A percentile compares a stretch with the other conserved stretches of the same genome.
These are phyloP conservation scores for Turdus rufiventris DNA, from an alignment of 2,113 vertebrate species.

Conservation along the genomic window DNA sequence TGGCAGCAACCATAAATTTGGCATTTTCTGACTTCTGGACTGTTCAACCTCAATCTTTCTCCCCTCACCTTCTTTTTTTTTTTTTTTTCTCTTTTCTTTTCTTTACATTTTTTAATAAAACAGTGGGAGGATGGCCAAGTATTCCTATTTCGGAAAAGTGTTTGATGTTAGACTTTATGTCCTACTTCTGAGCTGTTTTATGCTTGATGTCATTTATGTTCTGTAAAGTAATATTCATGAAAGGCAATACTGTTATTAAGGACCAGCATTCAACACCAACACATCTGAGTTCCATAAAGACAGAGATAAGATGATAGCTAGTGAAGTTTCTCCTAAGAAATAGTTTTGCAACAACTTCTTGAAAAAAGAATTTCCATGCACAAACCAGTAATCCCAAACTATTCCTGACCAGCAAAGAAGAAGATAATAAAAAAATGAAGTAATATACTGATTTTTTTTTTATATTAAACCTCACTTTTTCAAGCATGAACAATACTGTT, in stretches of 20 bases:
- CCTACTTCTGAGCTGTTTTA: background rate
- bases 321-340: background rate
- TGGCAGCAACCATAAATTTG: background rate
- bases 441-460: background rate
- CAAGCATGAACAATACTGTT: background rate
- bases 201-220: background rate
- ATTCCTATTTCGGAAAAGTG: background rate
- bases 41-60: background rate
- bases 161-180: background rate
- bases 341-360: background rate
- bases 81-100: no score
- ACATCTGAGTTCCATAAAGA: background rate
- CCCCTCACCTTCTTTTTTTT: fast-evolving
- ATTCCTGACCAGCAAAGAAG: background rate
- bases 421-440: background rate
- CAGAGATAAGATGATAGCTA: background rate
- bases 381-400: background rate
- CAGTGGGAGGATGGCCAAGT: background rate
- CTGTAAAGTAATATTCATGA: background rate
- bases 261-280: background rate
- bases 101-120: background rate
- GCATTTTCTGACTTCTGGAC: background rate
- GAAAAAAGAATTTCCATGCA: background rate
- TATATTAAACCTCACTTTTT: background rate
- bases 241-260: background rate